Conservation (phyloP, 2,888 invertebrate genomes). For the Eurytoma adleriae region DNA sequence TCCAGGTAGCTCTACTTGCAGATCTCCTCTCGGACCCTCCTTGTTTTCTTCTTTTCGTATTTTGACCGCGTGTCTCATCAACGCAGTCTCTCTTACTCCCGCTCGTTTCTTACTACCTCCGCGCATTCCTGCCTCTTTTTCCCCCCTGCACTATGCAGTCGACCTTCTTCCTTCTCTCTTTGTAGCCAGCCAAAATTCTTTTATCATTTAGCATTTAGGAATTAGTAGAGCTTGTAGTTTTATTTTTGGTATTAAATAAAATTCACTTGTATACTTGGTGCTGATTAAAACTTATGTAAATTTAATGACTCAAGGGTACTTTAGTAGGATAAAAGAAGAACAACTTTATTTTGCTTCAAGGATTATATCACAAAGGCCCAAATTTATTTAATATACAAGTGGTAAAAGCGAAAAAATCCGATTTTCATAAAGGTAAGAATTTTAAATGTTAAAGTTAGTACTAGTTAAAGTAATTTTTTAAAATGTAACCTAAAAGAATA, state of each 20-base stretch:
- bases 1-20: not conserved
- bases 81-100: constrained; percentile 8
- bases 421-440: too few species aligned
- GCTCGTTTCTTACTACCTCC: constrained; percentile 7
- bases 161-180: constrained; percentile 12
- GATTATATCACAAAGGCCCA: too few species aligned
- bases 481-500: too few species aligned
- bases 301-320: too few species aligned
- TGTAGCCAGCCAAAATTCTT: not conserved
- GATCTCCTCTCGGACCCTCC: not conserved
- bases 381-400: too few species aligned
- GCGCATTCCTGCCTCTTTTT: constrained; percentile 21
- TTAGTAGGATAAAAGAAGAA: too few species aligned
- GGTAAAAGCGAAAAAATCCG: too few species aligned
- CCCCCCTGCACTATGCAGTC: constrained; percentile 4
- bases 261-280: not conserved
- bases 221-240: not conserved
- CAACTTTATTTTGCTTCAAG: too few species aligned
- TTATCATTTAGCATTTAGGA: not conserved
- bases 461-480: too few species aligned
- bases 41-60: constrained; percentile 13
- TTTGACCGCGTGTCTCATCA: constrained; percentile 26
- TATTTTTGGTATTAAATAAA: not conserved
- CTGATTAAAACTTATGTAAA: too few species aligned
- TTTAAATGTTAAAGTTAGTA: too few species aligned